These are phyloP conservation scores for Odontesthes bonariensis DNA, from an alignment of 2,113 vertebrate genomes.

Conservation along the genomic window DNA sequence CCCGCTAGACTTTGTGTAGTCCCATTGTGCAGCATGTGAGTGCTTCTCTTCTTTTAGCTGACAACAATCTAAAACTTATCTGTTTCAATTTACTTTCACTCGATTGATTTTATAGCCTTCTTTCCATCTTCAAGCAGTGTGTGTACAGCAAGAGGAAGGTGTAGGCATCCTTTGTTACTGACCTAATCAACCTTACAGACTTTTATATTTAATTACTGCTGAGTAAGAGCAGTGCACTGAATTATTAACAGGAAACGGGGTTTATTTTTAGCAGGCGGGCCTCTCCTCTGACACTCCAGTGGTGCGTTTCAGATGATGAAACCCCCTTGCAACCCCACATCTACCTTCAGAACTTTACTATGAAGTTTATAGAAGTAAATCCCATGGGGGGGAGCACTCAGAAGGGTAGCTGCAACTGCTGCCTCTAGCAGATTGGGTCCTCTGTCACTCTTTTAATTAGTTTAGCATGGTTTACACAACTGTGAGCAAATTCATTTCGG, in stretches of 20 bases:
- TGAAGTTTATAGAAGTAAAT: constrained; percentile 56
- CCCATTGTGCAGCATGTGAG: constrained; percentile 5
- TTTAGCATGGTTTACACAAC: constrained; percentile 50
- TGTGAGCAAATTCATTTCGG: constrained; percentile 47
- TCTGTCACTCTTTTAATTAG: constrained; percentile 64
- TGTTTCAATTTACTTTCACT: constrained; percentile 55
- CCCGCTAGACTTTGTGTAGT: constrained; percentile 26
- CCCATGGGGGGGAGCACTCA: constrained; percentile 44
- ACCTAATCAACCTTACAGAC: constrained; percentile 82
- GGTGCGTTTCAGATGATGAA: constrained; percentile 79
- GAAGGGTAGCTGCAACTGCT: constrained; percentile 31
- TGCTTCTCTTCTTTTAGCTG: constrained; percentile 13
- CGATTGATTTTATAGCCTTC: constrained; percentile 63
- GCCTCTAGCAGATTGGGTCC: constrained; percentile 42
- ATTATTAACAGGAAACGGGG: constrained; percentile 79
- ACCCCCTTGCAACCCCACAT: constrained; percentile 76
- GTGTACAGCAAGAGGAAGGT: constrained; percentile 62
- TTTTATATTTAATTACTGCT: constrained; percentile 83
- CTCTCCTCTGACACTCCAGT: constrained; percentile 74
- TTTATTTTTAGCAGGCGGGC: constrained; percentile 76
- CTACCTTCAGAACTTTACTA: constrained; percentile 56
- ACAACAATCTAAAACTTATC: constrained; percentile 47
- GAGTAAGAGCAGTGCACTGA: constrained; percentile 75
- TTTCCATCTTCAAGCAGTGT: constrained; percentile 47
- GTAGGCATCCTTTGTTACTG: constrained; percentile 72